Conservation (phyloP, 1,140 invertebrate species). For the Drosophila rufa region DNA sequence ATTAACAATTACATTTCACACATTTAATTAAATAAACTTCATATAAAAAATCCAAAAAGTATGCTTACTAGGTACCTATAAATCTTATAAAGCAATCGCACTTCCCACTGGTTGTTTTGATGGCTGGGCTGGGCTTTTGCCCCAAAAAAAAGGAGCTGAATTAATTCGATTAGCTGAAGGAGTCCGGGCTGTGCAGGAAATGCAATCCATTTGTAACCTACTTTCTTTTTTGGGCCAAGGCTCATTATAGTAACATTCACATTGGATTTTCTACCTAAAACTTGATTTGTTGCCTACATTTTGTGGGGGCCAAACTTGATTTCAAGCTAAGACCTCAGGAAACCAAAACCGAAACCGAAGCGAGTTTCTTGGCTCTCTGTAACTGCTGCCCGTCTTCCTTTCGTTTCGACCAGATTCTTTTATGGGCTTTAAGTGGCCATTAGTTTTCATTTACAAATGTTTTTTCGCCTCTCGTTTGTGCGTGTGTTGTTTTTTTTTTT, state of each 20-base stretch:
- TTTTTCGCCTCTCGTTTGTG: constrained; percentile 8
- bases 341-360: too few species aligned
- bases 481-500: background rate
- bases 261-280: constrained; percentile 22
- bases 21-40: too few species aligned
- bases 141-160: background rate
- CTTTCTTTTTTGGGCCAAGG: constrained; percentile 24
- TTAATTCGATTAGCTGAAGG: constrained; percentile 39
- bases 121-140: background rate
- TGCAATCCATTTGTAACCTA: constrained; percentile 45
- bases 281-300: constrained; percentile 35
- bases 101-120: background rate
- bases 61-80: background rate
- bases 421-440: constrained; percentile 49
- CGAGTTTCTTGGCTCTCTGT: background rate
- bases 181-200: constrained; percentile 30
- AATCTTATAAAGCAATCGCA: background rate
- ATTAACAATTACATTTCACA: too few species aligned
- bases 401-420: constrained; percentile 27
- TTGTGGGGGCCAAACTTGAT: constrained; percentile 23
- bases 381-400: background rate
- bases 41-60: too few species aligned
- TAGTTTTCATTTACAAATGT: constrained; percentile 45
- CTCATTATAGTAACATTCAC: constrained; percentile 35
- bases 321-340: constrained; percentile 3